Base-by-base conservation (phyloP, 1,140 invertebrate genomes). In the Eubasilissa regina region DNA sequence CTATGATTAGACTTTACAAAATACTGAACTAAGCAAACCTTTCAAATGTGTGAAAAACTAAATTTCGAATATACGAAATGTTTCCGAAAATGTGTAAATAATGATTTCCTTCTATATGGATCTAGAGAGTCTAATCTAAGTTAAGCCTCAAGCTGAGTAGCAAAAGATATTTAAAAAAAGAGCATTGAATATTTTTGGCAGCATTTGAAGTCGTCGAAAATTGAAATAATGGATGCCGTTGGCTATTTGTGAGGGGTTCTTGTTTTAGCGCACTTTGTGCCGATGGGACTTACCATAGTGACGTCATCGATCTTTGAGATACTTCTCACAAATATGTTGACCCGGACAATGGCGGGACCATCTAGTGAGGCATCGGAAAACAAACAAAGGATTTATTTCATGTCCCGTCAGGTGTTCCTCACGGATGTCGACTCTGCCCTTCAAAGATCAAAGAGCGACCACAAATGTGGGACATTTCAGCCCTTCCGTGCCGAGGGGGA, bases 251-350 rank as follows among this genome's bases (percentile, higher is more conserved):
- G 11, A 15, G 64, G 13, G 60, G 15, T 58, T 58, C 17, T 15
- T 58, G 19, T 62, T 62, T 62, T 13, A 62, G 58, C 72, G 72
- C 72, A 84, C 85, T 84, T 81, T 43, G 25, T 35, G 75, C 44
- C 60, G 78, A 19, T 43, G 53, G 47, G 56, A 96, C 95, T 96
- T 97, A 97, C 96, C 97, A 98, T 98, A 86, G 96, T 97, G 90
- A 98, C 96, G 93, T 98, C 97, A 95, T 98, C 96, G 92, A 98
- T 98, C 94, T 97, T 98, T 90, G 96, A 97, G 93, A 98, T 98
- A 95, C 96, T 97, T 93, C 97, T 93, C 90, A 98, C 94, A 94
- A 97, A 97, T 92, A 98, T 96, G 94, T 98, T 98, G 93, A 98
- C 96, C 91, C 92, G 92, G 90, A 97, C 95, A 91, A 95, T 93